Percentiles rank a stretch among this genome's conserved stretches.
These are phyloP conservation scores for Formica selysi DNA, from an alignment of 1,140 invertebrate genomes.

Conservation along the genomic window DNA sequence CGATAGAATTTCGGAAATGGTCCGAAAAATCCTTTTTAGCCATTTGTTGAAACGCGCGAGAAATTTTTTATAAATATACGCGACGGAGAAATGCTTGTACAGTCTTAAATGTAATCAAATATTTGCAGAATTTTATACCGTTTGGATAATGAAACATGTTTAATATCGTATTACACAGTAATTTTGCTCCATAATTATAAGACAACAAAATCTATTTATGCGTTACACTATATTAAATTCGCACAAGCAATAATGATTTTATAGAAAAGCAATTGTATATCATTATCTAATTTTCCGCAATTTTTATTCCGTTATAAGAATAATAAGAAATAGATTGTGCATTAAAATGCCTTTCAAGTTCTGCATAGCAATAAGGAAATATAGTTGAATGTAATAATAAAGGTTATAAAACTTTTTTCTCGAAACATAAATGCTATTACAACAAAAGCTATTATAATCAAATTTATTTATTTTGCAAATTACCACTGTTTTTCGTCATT, in stretches of 20 bases:
- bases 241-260: neutral
- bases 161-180: neutral
- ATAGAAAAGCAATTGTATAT: neutral
- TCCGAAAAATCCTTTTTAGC: neutral
- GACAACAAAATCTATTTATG: neutral
- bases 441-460: slow-evolving; percentile 11
- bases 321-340: neutral
- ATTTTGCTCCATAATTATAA: neutral
- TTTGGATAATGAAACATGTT: neutral
- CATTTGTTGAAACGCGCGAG: neutral
- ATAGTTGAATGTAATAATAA: neutral
- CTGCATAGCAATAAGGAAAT: neutral
- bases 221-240: neutral
- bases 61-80: slow-evolving; percentile 26
- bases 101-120: neutral
- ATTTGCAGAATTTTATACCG: neutral
- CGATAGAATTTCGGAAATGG: slow-evolving; percentile 52
- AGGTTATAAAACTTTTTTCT: neutral
- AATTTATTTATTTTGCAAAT: neutral
- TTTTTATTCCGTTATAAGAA: neutral
- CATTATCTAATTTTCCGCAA: neutral
- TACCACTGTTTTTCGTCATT: neutral
- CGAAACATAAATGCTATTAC: neutral
- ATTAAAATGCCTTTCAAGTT: neutral
- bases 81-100: neutral